Base-by-base conservation (phyloP, 2,888 invertebrate species). In the Marasmarcha lunaedactyla region DNA sequence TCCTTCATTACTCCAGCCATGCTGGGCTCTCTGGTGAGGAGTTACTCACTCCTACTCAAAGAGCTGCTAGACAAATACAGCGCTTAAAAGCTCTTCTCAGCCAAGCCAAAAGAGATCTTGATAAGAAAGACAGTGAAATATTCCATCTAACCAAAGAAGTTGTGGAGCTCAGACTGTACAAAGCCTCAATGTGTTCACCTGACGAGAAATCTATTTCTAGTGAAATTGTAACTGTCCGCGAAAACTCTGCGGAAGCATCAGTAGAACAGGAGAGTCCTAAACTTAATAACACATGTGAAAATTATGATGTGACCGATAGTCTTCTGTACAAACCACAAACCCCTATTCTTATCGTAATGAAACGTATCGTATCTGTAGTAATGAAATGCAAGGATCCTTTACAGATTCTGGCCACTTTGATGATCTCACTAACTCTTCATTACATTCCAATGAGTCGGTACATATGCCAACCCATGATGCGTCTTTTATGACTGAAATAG, bases 331-430 rank as follows among this genome's bases (percentile, higher is more conserved):
- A 84, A 55, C 67, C 72, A 37, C 67, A 71, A 47, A 76, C 81
- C 38, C 78, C 83, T 36, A 79, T 72, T n/a, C n/a, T n/a, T n/a
- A n/a, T n/a, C n/a, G n/a, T n/a, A n/a, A n/a, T n/a, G n/a, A n/a
- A n/a, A n/a, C n/a, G n/a, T n/a, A n/a, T n/a, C n/a, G n/a, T 11
- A 66, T 79, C 44, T 68, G 76, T 48, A 65, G 77, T 42, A 78
- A 73, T 67, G 91, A 92, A 61, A 87, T 91, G 84, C 89, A 89
- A 54, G 88, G 89, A 47, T 93, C 93, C 15, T 89, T 92, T 57
- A 90, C 92, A 40, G 94, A 94, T 71, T 94, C 93, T 5, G 94
- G 94, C 34, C 92, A 93, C 73, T 94, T 91, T 70, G 94, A 94
- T 65, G 94, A 94, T 72, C 81, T 90, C 52, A 89, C 89, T 12